Conservation (phyloP, 2,888 invertebrate species). For the Amphimallon solstitiale region DNA sequence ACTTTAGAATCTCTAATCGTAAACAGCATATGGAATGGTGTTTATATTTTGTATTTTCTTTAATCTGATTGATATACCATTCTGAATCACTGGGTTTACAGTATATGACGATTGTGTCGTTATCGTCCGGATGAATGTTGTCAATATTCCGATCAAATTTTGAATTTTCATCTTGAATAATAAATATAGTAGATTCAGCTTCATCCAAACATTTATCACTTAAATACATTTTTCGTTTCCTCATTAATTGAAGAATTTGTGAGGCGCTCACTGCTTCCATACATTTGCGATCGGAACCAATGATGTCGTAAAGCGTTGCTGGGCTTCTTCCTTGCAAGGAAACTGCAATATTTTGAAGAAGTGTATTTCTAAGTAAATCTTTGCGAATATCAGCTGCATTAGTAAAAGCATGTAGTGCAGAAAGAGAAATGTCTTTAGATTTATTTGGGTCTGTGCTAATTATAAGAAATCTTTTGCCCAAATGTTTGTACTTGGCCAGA, state of each 20-base stretch:
- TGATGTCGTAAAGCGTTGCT: background rate
- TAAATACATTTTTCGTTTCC: background rate
- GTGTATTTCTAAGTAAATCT: background rate
- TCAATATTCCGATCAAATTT: background rate
- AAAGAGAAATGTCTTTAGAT: background rate
- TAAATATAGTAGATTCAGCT: background rate
- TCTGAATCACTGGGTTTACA: background rate
- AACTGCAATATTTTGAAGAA: background rate
- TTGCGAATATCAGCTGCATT: background rate
- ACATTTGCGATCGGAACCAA: background rate
- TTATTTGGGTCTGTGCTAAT: background rate
- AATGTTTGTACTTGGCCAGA: background rate
- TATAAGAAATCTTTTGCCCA: background rate
- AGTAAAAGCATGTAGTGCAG: background rate
- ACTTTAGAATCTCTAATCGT: too few species aligned
- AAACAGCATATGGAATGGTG: background rate
- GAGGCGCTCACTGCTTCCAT: background rate
- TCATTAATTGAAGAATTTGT: conserved; percentile 3
- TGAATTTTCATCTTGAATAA: background rate
- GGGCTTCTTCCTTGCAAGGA: conserved; percentile 2
- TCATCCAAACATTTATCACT: background rate
- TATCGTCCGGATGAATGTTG: background rate
- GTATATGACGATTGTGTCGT: background rate
- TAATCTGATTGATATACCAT: background rate
- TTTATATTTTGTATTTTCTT: background rate